A percentile compares a stretch with the other conserved stretches of the same genome.
phyloP scores from a whole-genome alignment of 2,888 invertebrate genomes.

The Drosophila merina region DNA sequence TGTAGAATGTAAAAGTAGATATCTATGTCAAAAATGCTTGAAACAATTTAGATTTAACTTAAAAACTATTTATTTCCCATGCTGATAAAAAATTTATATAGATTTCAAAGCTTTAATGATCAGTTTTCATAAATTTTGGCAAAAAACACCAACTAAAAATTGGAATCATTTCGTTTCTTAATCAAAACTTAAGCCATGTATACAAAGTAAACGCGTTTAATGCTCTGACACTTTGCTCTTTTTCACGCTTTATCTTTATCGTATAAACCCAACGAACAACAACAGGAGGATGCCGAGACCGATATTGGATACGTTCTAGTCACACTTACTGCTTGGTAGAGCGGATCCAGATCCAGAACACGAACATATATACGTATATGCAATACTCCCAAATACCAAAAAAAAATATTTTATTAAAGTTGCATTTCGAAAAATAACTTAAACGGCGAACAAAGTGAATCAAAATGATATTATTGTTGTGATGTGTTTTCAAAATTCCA shows the following conservation, averaged over 20 bases:
- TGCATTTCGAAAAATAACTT: constrained; percentile 49
- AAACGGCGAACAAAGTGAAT: constrained; percentile 12
- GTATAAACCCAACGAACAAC: constrained; percentile 37
- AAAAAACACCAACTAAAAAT: neutral
- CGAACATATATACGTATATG: constrained; percentile 7
- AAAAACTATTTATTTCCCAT: neutral
- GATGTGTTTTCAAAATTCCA: constrained; percentile 43
- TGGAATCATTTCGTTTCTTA: constrained; percentile 2
- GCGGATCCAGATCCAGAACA: constrained; percentile 26
- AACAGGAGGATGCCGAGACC: constrained; percentile 88
- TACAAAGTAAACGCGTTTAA: constrained; percentile 70
- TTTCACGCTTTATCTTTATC: constrained; percentile 58
- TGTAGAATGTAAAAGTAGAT: constrained; percentile 1
- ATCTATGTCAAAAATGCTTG: neutral
- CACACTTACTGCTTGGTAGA: constrained; percentile 86
- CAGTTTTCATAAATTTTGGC: neutral
- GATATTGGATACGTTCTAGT: constrained; percentile 88
- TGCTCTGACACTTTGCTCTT: constrained; percentile 56
- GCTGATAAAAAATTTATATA: neutral
- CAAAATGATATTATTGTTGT: constrained; percentile 51
- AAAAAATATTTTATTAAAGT: constrained; percentile 22
- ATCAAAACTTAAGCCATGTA: constrained; percentile 50
- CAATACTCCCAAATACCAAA: constrained; percentile 56
- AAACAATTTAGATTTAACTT: neutral
- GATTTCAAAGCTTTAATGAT: neutral